A percentile compares a stretch with the other conserved stretches of the same genome.
Conservation (phyloP, 2,797 vertebrate species). For the Lophotriccus pileatus region DNA sequence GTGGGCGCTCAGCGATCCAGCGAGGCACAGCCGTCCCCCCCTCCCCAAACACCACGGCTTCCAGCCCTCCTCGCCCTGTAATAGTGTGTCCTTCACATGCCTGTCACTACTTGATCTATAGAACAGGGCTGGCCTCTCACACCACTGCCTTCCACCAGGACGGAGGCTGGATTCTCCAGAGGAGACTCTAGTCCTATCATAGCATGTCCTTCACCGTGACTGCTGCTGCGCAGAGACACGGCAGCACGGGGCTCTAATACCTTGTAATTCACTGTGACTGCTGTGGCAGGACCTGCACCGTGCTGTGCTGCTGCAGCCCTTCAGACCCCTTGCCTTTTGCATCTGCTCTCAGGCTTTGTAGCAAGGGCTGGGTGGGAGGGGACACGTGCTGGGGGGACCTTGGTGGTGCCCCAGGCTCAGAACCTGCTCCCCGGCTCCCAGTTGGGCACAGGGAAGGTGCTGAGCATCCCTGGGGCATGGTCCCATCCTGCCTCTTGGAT, state of each 20-base stretch:
- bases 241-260: slow-evolving; percentile 37
- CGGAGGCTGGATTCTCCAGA: background rate
- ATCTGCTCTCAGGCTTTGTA: background rate
- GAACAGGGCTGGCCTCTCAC: background rate
- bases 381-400: accelerated
- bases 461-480: background rate
- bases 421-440: accelerated
- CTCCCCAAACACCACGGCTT: background rate
- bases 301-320: slow-evolving; percentile 34
- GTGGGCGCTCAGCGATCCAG: background rate
- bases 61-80: background rate
- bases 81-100: slow-evolving; percentile 40
- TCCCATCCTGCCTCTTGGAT: background rate
- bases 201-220: slow-evolving; percentile 62
- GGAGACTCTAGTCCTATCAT: slow-evolving; percentile 48
- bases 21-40: background rate
- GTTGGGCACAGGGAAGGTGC: accelerated
- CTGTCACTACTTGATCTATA: slow-evolving; percentile 35
- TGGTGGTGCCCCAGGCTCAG: accelerated
- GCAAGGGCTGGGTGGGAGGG: background rate
- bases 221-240: slow-evolving; percentile 22
- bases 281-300: slow-evolving; percentile 50
- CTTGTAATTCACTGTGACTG: slow-evolving; percentile 64
- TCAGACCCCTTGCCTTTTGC: background rate
- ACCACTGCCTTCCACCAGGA: background rate